Evolutionary conservation across 2,113 vertebrate species (phyloP).

Genomic region (Semnopithecus entellus): DNA sequence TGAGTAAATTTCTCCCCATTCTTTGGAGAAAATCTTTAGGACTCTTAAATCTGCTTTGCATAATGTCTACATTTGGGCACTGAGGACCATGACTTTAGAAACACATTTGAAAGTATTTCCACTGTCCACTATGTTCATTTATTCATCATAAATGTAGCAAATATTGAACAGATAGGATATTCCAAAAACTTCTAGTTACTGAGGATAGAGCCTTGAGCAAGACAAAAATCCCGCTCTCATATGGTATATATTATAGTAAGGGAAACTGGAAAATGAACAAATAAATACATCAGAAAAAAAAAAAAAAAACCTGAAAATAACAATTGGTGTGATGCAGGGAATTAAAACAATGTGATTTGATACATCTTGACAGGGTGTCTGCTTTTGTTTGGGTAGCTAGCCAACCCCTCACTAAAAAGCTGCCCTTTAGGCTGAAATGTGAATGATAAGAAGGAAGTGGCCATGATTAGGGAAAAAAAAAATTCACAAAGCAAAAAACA

Average conservation of each 20-base stretch:
- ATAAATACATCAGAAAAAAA: background rate
- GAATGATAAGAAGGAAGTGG: background rate
- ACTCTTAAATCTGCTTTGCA: background rate
- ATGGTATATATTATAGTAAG: background rate
- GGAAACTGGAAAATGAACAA: background rate
- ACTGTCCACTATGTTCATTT: background rate
- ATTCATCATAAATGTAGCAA: background rate
- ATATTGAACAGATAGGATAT: background rate
- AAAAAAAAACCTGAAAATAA: background rate
- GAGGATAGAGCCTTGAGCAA: background rate
- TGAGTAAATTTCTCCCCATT: background rate
- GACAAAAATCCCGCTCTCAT: background rate
- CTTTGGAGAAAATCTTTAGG: background rate
- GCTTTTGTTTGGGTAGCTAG: background rate
- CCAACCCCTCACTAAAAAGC: background rate
- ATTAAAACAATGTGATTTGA: background rate
- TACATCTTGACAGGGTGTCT: background rate
- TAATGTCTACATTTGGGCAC: background rate
- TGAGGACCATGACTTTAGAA: accelerated
- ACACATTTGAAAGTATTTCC: background rate
- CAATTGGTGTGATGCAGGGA: background rate
- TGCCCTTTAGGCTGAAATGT: background rate
- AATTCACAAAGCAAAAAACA: background rate
- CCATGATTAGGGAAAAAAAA: background rate
- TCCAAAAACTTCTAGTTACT: background rate